Evolutionary conservation across 1,140 invertebrate species (phyloP).

Genomic region (Agrilus planipennis): DNA sequence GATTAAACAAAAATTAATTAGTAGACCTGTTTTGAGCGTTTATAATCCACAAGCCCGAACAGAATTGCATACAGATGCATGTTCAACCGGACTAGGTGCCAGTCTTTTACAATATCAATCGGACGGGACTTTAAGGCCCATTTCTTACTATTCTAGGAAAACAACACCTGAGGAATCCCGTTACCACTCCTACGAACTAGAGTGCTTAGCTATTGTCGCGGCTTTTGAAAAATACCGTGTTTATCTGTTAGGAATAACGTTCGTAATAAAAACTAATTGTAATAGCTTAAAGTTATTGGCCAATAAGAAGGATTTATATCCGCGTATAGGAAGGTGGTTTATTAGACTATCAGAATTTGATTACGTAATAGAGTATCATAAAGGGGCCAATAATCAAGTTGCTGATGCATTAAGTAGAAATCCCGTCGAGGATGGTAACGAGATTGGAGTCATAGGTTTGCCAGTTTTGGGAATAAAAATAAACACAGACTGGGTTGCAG

Average conservation of each 20-base stretch:
- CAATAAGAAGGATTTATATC: slow-evolving; percentile 1
- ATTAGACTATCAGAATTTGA: slow-evolving; percentile 15
- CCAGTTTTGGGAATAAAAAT: slow-evolving; percentile 1
- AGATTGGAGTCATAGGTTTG: not conserved
- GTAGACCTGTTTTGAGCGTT: not conserved
- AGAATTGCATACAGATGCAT: slow-evolving; percentile 26
- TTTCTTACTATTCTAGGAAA: slow-evolving; percentile 6
- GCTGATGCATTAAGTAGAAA: slow-evolving; percentile 18
- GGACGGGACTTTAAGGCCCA: not conserved
- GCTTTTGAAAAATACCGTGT: slow-evolving; percentile 34
- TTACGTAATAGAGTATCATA: slow-evolving; percentile 16
- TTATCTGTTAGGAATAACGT: slow-evolving; percentile 34
- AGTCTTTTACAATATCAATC: slow-evolving; percentile 16
- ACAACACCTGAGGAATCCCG: slow-evolving; percentile 7
- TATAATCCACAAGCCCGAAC: slow-evolving; percentile 2
- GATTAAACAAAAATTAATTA: not conserved
- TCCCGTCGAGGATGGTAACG: slow-evolving; percentile 8
- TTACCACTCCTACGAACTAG: slow-evolving; percentile 8
- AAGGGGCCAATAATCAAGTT: slow-evolving; percentile 11
- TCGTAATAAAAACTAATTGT: slow-evolving; percentile 20
- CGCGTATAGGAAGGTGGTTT: slow-evolving; percentile 16
- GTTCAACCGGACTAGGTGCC: slow-evolving; percentile 14
- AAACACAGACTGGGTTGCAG: slow-evolving; percentile 3
- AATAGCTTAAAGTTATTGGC: slow-evolving; percentile 4
- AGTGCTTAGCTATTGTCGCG: slow-evolving; percentile 13